Base-by-base conservation (phyloP, 2,888 invertebrate genomes). In the Tachina fera region DNA sequence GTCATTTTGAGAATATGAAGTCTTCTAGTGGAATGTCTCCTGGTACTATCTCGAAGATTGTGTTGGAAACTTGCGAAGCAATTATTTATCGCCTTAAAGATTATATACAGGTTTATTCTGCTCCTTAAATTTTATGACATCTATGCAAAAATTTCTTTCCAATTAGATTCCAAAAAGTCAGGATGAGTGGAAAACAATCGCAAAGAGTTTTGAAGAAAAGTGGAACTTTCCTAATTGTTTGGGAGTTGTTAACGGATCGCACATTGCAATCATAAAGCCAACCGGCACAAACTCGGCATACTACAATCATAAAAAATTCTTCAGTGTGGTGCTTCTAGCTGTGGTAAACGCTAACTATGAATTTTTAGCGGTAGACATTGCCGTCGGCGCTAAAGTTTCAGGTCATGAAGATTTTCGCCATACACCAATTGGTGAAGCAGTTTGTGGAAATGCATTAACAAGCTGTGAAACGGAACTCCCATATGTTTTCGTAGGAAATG, bases 401-500 rank as follows among this genome's bases (percentile, higher is more conserved):
- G 74, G 63, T 4, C 10, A 11, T 19, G 74, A 61, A 61, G 47
- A 74, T 61, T 74, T 74, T 49, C 10, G 39, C 6, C 10, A 61
- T 6, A 74, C 74, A 1, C 3, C 49, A 14, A 39, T 74, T 14
- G 74, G 74, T 4, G 19, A 43, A 5, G 9, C 8, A 0, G 11
- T 71, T 14, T 71, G 5, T 43, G 22, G 14, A 9, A 45, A 56
- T n/a, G 39, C 10, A 3, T 45, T 22, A 9, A 71, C 6, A 1
- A 5, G 10, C 9, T 11, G 16, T n/a, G 13, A 22, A n/a, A 51
- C 3, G 10, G n/a, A 10, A 14, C 19, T 75, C 3, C 79, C 83
- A 22, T 87, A 49, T 67, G 70, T 84, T 39, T 84, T 87, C 31
- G 74, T 86, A 51, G 82, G 58, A 16, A 79, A 87, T 45, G 45